Base-by-base conservation (phyloP, 2,797 vertebrate genomes). In the Heliangelus exortis region DNA sequence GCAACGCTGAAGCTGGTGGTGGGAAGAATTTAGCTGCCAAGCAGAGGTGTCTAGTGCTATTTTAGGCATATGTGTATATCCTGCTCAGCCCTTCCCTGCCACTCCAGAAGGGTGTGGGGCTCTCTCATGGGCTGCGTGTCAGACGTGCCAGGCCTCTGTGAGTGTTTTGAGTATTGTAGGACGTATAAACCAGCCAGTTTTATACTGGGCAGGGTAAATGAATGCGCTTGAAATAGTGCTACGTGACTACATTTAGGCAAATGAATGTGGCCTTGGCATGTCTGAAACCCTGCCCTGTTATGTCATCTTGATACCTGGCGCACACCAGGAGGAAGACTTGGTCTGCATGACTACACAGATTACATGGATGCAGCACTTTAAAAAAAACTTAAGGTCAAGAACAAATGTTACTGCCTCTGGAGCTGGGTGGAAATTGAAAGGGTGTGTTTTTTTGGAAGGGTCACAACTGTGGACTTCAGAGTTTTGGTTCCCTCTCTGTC, bases 11-110 rank as follows among this genome's bases (percentile, higher is more conserved):
- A 48, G 39, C 45, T 53, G 33, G 4, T 43, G 39, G 11, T 48
- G n/a, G 45, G 69, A 93, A 90, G 77, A 66, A 72, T 48, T 55
- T 47, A 45, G 79, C 34, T 92, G 79, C 48, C 10, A 4, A 89
- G 91, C 50, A 83, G 90, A 85, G 85, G 31, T 92, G 88, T 41
- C 33, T 71, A 15, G 16, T 61, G 54, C 76, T 95, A 51, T 93
- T 94, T 87, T 68, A 75, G 41, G 54, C 57, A 17, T 21, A 7
- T 53, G 39, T 48, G 57, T 6, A 10, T 84, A 54, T 54, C 21
- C 31, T 3, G 1, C 43, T 58, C 61, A 61, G 85, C 59, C 65
- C 58, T 77, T 75, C 78, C 82, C 76, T 85, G 76, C 54, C 78
- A 62, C 47, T 41, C 66, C 63, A 51, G 71, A 22, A 89, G 71